Base-by-base conservation (phyloP, 2,888 invertebrate genomes). In the Cantharis lateralis region DNA sequence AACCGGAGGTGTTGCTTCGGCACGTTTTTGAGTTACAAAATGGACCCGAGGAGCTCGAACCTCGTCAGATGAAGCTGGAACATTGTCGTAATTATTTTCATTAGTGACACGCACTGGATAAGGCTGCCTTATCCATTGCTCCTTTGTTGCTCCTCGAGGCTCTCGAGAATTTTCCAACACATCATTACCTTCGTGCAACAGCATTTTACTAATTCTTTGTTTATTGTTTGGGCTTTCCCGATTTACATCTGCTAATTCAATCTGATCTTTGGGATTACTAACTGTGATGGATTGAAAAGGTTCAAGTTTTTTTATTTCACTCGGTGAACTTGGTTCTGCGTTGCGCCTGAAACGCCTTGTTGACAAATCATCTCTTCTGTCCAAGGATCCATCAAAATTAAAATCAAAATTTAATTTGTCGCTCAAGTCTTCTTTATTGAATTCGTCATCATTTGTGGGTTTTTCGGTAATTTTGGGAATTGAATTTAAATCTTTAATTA, bases 11-110 rank as follows among this genome's bases (percentile, higher is more conserved):
- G 82, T 80, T 10, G 82, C 91, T 79, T 91, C 85, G 0, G 82
- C 81, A 72, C 86, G 82, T 66, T 85, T 82, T 84, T 93, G 92
- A 0, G 93, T 93, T 13, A 93, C 91, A 82, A 93, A 93, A 85
- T 93, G 92, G 1, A 93, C 92, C 82, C 92, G 87, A 0, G 93
- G 93, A 87, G 92, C 92, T 81, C 92, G 87, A 3, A 91, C 89
- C 83, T 90, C 90, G 16, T 92, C 92, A 75, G 90, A 90, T 3
- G 90, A 90, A 0, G 91, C 89, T 28, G 91, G 90, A 0, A 90
- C 89, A 3, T 91, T 86, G 13, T 89, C 88, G 20, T 87, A 87
- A 74, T 85, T 85, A n/a, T 89, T 88, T 71, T 89, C 88, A 32
- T 74, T 85, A 18, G 81, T 80, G 16, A 86, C 86, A 66, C 83